Evolutionary conservation across 2,113 vertebrate species (phyloP).

Genomic region (Rutilus rutilus): DNA sequence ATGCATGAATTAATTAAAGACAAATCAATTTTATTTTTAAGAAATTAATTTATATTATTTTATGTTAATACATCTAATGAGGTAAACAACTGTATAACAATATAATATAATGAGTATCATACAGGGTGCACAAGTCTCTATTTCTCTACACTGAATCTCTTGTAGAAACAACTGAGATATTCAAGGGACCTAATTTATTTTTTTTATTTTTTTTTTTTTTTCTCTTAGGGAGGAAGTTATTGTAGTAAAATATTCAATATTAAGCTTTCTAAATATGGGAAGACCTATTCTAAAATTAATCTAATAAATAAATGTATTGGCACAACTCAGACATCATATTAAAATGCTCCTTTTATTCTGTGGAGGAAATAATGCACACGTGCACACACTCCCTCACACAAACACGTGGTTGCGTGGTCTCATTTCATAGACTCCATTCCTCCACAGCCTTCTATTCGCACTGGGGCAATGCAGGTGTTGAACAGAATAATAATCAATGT

Average conservation of each 20-base stretch:
- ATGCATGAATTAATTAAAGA: background rate
- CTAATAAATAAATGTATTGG: background rate
- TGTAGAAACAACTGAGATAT: background rate
- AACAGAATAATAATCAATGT: conserved; percentile 42
- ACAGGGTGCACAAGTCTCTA: background rate
- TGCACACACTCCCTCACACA: background rate
- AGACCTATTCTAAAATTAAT: background rate
- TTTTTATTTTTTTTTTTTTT: background rate
- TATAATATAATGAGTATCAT: too few species aligned
- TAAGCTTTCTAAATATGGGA: background rate
- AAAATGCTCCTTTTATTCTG: background rate
- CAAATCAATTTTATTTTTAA: background rate
- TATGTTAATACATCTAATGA: background rate
- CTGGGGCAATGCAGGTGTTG: conserved; percentile 40
- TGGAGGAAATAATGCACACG: background rate
- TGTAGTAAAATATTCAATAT: background rate
- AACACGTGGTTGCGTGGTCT: background rate
- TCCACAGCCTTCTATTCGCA: conserved; percentile 16
- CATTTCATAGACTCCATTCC: conserved; percentile 44
- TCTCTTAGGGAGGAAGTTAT: background rate
- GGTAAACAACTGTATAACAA: background rate
- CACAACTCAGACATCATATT: background rate
- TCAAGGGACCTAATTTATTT: background rate
- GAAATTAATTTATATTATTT: background rate
- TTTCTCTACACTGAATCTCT: background rate